Percentiles rank a stretch among this genome's conserved stretches.
These are phyloP conservation scores for Petrophora chlorosata DNA, from an alignment of 2,888 invertebrate genomes.

Conservation along the genomic window DNA sequence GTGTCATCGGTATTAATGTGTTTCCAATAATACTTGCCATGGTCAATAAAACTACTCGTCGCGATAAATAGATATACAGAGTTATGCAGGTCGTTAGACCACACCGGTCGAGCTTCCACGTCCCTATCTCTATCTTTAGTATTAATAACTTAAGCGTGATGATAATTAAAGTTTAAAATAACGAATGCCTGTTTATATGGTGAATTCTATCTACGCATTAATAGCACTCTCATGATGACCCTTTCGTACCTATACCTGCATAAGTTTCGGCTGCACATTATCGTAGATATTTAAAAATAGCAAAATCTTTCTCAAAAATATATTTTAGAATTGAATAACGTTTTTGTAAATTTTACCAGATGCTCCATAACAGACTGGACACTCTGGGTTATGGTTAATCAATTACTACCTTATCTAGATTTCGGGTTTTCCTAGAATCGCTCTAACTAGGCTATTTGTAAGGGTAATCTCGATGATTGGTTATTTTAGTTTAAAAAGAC, in stretches of 20 bases:
- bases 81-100: constrained; percentile 65
- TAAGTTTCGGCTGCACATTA: background rate
- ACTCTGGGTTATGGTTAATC: too few relatives aligned
- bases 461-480: too few relatives aligned
- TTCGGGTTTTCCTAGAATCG: too few relatives aligned
- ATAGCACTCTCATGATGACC: too few relatives aligned
- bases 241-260: too few relatives aligned
- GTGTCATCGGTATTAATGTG: constrained; percentile 81
- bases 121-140: constrained; percentile 16
- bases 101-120: constrained; percentile 58
- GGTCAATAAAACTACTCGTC: constrained; percentile 73
- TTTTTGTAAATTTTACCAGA: too few relatives aligned
- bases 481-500: background rate
- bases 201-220: background rate
- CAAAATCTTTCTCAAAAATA: too few relatives aligned
- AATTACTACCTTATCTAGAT: too few relatives aligned
- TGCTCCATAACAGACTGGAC: too few relatives aligned
- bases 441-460: too few relatives aligned
- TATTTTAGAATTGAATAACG: too few relatives aligned
- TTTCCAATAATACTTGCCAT: constrained; percentile 73
- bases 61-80: constrained; percentile 63
- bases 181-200: constrained; percentile 6
- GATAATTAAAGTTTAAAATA: constrained; percentile 16
- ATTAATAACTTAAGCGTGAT: constrained; percentile 14
- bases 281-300: too few relatives aligned